A percentile compares a stretch with the other conserved stretches of the same genome.
These are phyloP conservation scores for Mythimna albipuncta DNA, from an alignment of 2,888 invertebrate genomes.

Conservation along the genomic window DNA sequence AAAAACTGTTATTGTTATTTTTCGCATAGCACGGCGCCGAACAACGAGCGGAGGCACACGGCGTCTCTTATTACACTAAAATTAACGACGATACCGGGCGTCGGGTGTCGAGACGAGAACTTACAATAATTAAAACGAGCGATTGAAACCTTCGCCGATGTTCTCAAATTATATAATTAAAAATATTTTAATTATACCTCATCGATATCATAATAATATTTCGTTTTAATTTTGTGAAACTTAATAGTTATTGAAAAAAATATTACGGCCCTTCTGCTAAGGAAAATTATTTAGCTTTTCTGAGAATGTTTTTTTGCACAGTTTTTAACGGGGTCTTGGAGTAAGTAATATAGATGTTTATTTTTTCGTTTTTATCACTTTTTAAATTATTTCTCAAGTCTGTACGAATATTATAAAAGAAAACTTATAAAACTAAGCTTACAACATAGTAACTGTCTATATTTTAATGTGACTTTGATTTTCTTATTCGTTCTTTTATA, in stretches of 20 bases:
- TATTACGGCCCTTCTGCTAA: slow-evolving; percentile 34
- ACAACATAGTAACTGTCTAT: neutral
- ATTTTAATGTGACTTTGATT: neutral
- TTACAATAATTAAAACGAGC: slow-evolving; percentile 82
- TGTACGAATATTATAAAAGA: too few species aligned
- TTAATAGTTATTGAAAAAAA: slow-evolving; percentile 60
- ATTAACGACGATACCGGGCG: slow-evolving; percentile 78
- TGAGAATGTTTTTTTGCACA: slow-evolving; percentile 5
- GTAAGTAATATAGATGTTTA: slow-evolving; percentile 24
- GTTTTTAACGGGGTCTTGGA: slow-evolving; percentile 18
- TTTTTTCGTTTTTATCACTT: neutral
- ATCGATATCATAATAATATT: slow-evolving; percentile 68
- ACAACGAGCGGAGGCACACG: slow-evolving; percentile 65
- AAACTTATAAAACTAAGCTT: neutral
- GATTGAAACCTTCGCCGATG: slow-evolving; percentile 79
- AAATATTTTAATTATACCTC: slow-evolving; percentile 80
- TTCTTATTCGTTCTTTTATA: neutral
- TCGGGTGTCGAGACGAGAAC: slow-evolving; percentile 77
- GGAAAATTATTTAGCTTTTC: slow-evolving; percentile 42
- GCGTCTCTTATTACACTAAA: slow-evolving; percentile 77
- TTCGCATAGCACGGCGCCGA: slow-evolving; percentile 64
- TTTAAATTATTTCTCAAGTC: slow-evolving; percentile 6
- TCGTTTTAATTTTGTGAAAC: slow-evolving; percentile 65
- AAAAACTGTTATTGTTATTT: slow-evolving; percentile 56
- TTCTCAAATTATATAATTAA: slow-evolving; percentile 84